These are phyloP conservation scores for Callipepla californica DNA, from an alignment of 2,113 vertebrate genomes.

Conservation along the genomic window DNA sequence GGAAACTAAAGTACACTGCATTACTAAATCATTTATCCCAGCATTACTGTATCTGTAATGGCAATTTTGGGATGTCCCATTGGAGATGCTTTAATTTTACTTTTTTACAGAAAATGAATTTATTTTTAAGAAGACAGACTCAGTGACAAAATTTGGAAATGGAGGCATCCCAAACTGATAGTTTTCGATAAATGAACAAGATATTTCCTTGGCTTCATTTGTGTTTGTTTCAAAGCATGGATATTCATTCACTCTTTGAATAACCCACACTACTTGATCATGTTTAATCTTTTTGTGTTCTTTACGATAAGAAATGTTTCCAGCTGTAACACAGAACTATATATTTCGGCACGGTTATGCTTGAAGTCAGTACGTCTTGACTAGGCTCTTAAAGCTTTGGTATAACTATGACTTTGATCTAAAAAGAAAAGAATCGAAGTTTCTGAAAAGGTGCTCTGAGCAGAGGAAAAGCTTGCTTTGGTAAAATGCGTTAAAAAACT, in stretches of 20 bases:
- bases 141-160: background rate
- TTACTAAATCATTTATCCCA: background rate
- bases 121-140: background rate
- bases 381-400: background rate
- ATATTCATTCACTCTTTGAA: background rate
- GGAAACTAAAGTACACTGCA: background rate
- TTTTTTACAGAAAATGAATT: background rate
- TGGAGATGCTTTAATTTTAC: background rate
- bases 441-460: slow-evolving; percentile 22
- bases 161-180: background rate
- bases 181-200: background rate
- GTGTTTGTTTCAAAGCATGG: background rate
- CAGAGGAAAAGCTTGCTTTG: background rate
- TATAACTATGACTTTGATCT: background rate
- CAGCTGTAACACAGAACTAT: background rate
- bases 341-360: background rate
- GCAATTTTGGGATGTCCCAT: background rate
- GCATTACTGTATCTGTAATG: background rate
- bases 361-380: background rate
- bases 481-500: slow-evolving; percentile 28
- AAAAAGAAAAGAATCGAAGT: background rate
- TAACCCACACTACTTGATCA: background rate
- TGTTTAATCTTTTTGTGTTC: background rate
- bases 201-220: background rate
- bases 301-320: background rate